phyloP scores from a whole-genome alignment of 2,797 vertebrate genomes.

The Stomatorhinus walkeri region DNA sequence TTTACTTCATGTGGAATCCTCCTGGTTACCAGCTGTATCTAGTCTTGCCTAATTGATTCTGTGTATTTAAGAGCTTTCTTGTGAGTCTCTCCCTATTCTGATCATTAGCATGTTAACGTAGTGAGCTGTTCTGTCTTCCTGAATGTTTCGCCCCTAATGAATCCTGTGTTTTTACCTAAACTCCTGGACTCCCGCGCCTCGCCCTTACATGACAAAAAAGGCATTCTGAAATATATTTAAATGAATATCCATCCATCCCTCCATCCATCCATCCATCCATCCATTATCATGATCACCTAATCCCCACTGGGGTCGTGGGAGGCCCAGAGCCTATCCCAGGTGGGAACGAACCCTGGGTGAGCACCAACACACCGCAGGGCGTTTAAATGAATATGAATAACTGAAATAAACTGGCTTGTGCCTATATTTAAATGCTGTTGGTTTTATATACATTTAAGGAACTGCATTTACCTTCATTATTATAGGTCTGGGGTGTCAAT shows the following conservation, averaged over 20 bases:
- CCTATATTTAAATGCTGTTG: neutral
- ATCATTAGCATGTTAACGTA: neutral
- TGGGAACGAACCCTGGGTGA: too few relatives aligned
- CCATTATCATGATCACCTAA: neutral
- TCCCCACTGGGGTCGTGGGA: too few relatives aligned
- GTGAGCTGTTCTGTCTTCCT: neutral
- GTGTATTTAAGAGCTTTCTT: neutral
- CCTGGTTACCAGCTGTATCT: neutral
- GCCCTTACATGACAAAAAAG: neutral
- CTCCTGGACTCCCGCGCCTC: neutral
- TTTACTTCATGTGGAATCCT: neutral
- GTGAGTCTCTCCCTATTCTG: neutral
- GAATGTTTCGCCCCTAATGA: neutral
- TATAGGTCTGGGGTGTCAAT: slow-evolving; percentile 24
- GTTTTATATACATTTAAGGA: neutral
- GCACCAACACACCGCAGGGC: too few relatives aligned
- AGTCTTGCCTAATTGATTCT: neutral
- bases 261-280: neutral
- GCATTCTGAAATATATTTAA: neutral
- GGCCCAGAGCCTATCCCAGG: too few relatives aligned
- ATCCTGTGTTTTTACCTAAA: neutral
- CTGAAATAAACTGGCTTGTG: neutral
- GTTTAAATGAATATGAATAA: neutral
- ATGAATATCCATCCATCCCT: neutral
- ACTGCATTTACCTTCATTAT: slow-evolving; percentile 30